Conservation (phyloP, 2,113 vertebrate genomes). For the Dipodomys stephensi region DNA sequence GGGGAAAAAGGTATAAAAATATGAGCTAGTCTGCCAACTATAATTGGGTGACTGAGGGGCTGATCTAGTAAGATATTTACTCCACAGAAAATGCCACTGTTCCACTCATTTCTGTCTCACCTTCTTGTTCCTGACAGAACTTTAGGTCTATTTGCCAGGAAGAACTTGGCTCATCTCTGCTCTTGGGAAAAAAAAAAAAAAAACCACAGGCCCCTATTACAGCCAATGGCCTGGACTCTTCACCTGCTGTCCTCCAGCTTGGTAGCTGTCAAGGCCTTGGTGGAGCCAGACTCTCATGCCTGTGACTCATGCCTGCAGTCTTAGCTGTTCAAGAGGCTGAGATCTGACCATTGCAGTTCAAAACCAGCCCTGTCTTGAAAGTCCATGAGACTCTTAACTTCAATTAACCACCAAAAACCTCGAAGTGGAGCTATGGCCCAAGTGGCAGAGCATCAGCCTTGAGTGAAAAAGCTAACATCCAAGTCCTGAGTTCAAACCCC, state of each 20-base stretch:
- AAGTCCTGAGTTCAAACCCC: too few relatives aligned
- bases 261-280: neutral
- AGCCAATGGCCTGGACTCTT: neutral
- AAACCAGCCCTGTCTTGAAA: too few relatives aligned
- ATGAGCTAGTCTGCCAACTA: neutral
- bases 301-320: too few relatives aligned
- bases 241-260: neutral
- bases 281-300: too few relatives aligned
- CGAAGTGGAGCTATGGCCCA: too few relatives aligned
- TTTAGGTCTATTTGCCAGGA: neutral
- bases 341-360: too few relatives aligned
- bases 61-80: neutral
- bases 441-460: too few relatives aligned
- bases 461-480: too few relatives aligned
- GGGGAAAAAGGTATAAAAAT: neutral
- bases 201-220: too few relatives aligned
- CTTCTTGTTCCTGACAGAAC: neutral
- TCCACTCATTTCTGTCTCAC: neutral
- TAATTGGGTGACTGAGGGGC: neutral
- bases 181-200: neutral
- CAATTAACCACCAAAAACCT: too few relatives aligned
- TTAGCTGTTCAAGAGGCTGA: too few relatives aligned
- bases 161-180: conserved; percentile 8
- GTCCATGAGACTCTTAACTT: too few relatives aligned
- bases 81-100: neutral